phyloP scores from a whole-genome alignment of 2,113 vertebrate genomes.

The Elachura formosa region DNA sequence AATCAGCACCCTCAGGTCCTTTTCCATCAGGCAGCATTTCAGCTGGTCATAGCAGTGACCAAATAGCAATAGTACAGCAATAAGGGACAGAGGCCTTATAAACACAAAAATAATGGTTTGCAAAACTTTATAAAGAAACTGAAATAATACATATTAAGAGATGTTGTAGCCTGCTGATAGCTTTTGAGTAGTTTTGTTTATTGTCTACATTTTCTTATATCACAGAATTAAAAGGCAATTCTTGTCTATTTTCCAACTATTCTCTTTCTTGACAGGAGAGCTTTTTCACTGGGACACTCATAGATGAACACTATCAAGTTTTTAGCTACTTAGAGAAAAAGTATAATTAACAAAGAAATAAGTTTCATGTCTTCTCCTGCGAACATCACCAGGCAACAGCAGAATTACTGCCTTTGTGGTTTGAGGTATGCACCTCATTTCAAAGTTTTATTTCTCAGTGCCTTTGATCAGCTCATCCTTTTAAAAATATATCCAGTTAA shows the following conservation, averaged over 20 bases:
- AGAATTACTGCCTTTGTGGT: not conserved
- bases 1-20: not conserved
- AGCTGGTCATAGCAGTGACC: not conserved
- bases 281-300: not conserved
- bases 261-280: not conserved
- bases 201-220: not conserved
- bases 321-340: not conserved
- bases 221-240: not conserved
- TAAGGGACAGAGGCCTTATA: not conserved
- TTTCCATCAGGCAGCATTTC: not conserved
- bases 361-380: not conserved
- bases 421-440: not conserved
- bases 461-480: not conserved
- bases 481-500: not conserved
- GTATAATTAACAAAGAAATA: not conserved
- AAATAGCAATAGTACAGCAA: not conserved
- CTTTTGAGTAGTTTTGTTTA: not conserved
- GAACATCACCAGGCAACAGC: not conserved
- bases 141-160: not conserved
- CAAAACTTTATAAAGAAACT: not conserved
- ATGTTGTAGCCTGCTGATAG: too few relatives aligned
- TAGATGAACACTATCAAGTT: not conserved
- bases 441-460: not conserved
- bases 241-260: not conserved
- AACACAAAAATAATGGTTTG: not conserved